These are phyloP conservation scores for Xylota sylvarum DNA, from an alignment of 2,888 invertebrate species.

Conservation along the genomic window DNA sequence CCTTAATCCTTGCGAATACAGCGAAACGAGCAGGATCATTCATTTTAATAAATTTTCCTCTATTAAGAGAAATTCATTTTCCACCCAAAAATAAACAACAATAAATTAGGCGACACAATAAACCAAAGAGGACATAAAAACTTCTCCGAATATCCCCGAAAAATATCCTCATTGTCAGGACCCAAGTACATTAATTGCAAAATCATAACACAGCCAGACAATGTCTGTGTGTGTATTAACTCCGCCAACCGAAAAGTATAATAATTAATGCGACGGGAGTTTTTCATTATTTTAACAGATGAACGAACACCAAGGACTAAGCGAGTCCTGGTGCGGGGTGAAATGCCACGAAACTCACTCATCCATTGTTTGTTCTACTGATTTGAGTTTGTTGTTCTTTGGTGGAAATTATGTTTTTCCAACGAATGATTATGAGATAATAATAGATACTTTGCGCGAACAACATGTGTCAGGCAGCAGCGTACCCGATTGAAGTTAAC, in stretches of 20 bases:
- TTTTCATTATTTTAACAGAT: conserved; percentile 67
- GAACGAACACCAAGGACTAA: conserved; percentile 33
- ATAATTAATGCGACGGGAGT: conserved; percentile 63
- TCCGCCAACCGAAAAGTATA: neutral
- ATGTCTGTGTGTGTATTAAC: neutral
- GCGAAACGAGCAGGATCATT: neutral
- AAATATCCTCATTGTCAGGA: neutral
- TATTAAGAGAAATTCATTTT: neutral
- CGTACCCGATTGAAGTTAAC: neutral
- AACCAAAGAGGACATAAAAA: neutral
- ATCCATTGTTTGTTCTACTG: neutral
- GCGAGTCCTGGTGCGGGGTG: neutral
- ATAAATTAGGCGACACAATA: conserved; percentile 1
- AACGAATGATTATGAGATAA: conserved; percentile 15
- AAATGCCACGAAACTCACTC: neutral
- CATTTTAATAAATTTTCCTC: neutral
- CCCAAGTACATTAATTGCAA: conserved; percentile 6
- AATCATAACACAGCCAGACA: neutral
- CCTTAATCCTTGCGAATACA: neutral
- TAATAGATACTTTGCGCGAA: neutral
- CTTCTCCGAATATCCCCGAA: neutral
- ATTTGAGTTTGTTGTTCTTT: conserved; percentile 23
- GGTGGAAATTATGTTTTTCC: conserved; percentile 4
- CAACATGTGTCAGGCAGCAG: neutral
- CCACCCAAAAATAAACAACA: neutral